Percentiles rank a stretch among this genome's conserved stretches.
Evolutionary conservation across 2,797 vertebrate species (phyloP).

Genomic region (Channallabes apus): DNA sequence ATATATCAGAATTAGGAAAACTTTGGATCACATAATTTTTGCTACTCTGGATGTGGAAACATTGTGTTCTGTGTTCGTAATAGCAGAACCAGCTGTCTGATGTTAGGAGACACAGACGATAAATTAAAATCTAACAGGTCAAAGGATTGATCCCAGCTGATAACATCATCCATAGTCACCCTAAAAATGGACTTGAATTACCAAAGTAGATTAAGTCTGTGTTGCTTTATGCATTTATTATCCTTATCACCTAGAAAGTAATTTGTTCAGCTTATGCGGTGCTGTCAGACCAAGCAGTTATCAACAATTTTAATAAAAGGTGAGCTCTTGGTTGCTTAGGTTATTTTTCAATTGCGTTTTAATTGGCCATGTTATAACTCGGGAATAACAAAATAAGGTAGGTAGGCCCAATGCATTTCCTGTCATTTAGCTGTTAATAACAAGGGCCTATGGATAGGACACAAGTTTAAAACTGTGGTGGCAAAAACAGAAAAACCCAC

Average conservation of each 20-base stretch:
- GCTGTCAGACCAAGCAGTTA: background rate
- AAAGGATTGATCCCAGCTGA: background rate
- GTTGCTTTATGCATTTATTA: background rate
- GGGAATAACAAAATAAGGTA: background rate
- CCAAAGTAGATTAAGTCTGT: background rate
- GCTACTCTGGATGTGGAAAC: background rate
- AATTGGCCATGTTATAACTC: background rate
- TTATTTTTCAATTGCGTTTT: background rate
- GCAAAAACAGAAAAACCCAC: background rate
- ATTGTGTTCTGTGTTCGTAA: conserved; percentile 7
- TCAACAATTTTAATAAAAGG: background rate
- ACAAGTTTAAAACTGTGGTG: background rate
- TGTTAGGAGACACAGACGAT: background rate
- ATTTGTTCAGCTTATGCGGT: background rate
- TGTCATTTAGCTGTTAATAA: background rate
- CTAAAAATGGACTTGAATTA: background rate
- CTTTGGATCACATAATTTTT: background rate
- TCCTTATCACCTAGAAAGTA: background rate
- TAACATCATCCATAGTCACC: background rate
- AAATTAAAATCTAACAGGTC: background rate
- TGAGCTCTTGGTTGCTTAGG: background rate
- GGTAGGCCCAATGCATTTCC: background rate
- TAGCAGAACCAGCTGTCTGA: background rate
- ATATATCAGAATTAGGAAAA: background rate
- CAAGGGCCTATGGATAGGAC: background rate